phyloP scores from a whole-genome alignment of 53 echinoderm and acorn worm genomes.

The Actinopyga echinites region DNA sequence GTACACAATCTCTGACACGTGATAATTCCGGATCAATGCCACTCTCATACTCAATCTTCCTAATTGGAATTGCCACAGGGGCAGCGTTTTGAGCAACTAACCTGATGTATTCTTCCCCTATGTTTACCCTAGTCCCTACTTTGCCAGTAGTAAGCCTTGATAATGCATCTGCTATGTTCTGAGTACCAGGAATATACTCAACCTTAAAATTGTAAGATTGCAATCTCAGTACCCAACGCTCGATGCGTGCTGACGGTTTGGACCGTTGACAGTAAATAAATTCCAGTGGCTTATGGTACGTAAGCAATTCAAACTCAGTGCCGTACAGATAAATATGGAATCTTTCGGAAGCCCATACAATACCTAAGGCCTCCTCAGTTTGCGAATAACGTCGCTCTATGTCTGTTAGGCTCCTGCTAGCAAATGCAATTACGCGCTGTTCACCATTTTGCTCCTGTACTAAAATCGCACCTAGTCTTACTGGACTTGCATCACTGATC shows the following conservation, averaged over 20 bases:
- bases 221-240: conserved; percentile 32
- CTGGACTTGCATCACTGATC: conserved; percentile 67
- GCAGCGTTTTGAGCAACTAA: conserved; percentile 32
- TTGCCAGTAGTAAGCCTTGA: conserved; percentile 6
- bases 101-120: conserved; percentile 13
- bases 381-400: conserved; percentile 49
- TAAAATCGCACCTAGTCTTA: conserved; percentile 66
- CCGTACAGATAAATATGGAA: conserved; percentile 58
- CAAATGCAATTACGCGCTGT: conserved; percentile 44
- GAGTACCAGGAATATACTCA: conserved; percentile 17
- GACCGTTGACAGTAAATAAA: conserved; percentile 41
- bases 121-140: background rate
- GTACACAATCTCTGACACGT: background rate
- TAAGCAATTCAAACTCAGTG: conserved; percentile 43
- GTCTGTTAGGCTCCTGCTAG: conserved; percentile 39
- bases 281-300: conserved; percentile 63
- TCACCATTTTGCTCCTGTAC: conserved; percentile 44
- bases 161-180: conserved; percentile 36
- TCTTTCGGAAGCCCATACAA: conserved; percentile 62
- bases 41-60: background rate
- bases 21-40: background rate
- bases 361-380: conserved; percentile 52
- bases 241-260: conserved; percentile 39
- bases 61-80: background rate
- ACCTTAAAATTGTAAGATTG: conserved; percentile 12